Base-by-base conservation (phyloP, 2,113 vertebrate genomes). In the Vimba vimba region DNA sequence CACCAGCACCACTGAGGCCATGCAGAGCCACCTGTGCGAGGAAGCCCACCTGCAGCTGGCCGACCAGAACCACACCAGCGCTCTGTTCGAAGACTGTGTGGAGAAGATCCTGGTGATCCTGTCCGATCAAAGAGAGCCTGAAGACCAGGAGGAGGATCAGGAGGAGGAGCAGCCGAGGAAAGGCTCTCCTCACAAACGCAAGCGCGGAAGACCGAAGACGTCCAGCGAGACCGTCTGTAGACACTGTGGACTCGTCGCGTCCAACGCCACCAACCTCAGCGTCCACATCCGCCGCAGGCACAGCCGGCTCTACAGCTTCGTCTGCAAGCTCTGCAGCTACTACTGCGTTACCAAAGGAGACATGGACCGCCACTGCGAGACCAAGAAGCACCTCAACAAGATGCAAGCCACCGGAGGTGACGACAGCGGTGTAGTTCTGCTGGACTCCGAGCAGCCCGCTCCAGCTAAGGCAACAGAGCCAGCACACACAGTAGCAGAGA, bases 261-360 rank as follows among this genome's bases (percentile, higher is more conserved):
- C 98, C 85, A 99, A 97, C 27, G 95, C 97, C 39, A 98, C 98
- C 0, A 99, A 99, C 90, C 93, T 99, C 89, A 97, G 93, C 1
- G 97, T 99, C 87, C 98, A 99, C 55, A 97, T 99, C 75, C 95
- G 97, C 25, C 96, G 98, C 57, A 99, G 97, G 90, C 98, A 99
- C 91, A 99, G 97, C 87, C 98, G 97, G 83, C 95, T 99, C 57
- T 99, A 99, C 52, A 97, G 97, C 87, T 99, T 97, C 87, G 95
- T 96, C 88, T 99, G 98, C 91, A 98, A 95, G 75, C 91, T 98
- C 75, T 99, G 98, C 88, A 97, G 96, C 91, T 99, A 99, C 79
- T 98, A 96, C 85, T 99, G 97, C 0, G 98, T 99, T 69, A 99
- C 98, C 62, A 99, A 99, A 95, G 98, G 98, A 64, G 98, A 99